These are phyloP conservation scores for Lycocorax pyrrhopterus DNA, from an alignment of 2,113 vertebrate genomes.

Conservation along the genomic window DNA sequence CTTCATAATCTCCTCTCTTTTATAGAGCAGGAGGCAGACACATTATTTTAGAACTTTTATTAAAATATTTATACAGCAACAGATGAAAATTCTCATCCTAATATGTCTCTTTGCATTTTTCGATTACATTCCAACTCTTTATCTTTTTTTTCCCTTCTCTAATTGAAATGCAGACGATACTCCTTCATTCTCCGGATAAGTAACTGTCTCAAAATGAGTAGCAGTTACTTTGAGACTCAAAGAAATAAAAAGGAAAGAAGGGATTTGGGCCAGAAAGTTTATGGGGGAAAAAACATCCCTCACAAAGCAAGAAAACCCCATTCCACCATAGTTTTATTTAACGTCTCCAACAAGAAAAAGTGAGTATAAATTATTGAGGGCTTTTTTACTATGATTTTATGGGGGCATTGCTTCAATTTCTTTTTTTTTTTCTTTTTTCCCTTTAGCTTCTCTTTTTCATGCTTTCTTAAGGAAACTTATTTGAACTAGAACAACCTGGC, in stretches of 20 bases:
- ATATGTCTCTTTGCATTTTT: slow-evolving; percentile 50
- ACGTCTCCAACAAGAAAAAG: not conserved
- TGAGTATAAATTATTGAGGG: not conserved
- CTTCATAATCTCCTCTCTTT: slow-evolving; percentile 29
- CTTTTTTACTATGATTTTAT: not conserved
- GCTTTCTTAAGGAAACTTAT: not conserved
- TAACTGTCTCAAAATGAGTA: not conserved
- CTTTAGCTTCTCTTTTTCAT: not conserved
- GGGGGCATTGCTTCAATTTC: not conserved
- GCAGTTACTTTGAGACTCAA: not conserved
- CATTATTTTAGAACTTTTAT: slow-evolving; percentile 64
- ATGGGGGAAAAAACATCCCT: not conserved
- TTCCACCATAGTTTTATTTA: not conserved
- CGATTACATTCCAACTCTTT: slow-evolving; percentile 43
- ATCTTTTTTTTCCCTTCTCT: slow-evolving; percentile 28
- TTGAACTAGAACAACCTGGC: not conserved
- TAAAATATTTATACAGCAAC: slow-evolving; percentile 65
- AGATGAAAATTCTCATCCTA: slow-evolving; percentile 64
- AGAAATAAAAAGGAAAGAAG: not conserved
- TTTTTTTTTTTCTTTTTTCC: not conserved
- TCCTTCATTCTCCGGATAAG: slow-evolving; percentile 33
- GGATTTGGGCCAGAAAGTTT: not conserved
- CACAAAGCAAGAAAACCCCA: not conserved
- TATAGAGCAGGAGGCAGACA: slow-evolving; percentile 38
- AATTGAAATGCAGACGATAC: slow-evolving; percentile 5